phyloP scores from a whole-genome alignment of 2,113 vertebrate genomes.

The Tilapia sparmanii region DNA sequence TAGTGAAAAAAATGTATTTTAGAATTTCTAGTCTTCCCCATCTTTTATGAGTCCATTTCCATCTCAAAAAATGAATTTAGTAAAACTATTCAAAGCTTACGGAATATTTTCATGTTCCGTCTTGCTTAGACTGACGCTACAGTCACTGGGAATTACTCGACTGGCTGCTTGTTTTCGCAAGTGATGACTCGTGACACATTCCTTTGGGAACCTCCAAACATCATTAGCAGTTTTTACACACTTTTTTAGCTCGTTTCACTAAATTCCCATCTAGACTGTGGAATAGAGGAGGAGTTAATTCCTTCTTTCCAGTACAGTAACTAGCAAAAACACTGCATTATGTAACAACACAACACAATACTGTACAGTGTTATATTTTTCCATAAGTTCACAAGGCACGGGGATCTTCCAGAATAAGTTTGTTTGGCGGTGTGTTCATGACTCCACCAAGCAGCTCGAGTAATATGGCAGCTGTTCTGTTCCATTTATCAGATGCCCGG shows the following conservation, averaged over 20 bases:
- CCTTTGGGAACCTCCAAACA: neutral
- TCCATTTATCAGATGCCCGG: conserved; percentile 7
- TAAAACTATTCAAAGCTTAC: neutral
- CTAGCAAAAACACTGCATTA: conserved; percentile 1
- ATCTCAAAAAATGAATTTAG: neutral
- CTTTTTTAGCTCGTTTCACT: neutral
- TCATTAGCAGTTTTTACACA: conserved; percentile 24
- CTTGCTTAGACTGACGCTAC: neutral
- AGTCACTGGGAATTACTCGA: neutral
- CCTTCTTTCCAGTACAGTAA: neutral
- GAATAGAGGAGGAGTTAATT: neutral
- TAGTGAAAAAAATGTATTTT: neutral
- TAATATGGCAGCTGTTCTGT: conserved; percentile 28
- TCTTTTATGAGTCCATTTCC: neutral
- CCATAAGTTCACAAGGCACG: neutral
- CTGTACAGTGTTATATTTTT: neutral
- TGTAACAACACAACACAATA: neutral
- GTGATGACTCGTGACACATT: conserved; percentile 5
- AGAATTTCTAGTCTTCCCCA: neutral
- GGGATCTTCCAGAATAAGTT: neutral
- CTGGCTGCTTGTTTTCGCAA: conserved; percentile 12
- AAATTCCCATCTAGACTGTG: neutral
- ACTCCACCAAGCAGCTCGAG: neutral
- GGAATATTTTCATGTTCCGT: neutral
- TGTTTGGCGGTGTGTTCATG: conserved; percentile 25